These are phyloP conservation scores for Meghimatium bilineatum DNA, from an alignment of 2,888 invertebrate genomes.

Conservation along the genomic window DNA sequence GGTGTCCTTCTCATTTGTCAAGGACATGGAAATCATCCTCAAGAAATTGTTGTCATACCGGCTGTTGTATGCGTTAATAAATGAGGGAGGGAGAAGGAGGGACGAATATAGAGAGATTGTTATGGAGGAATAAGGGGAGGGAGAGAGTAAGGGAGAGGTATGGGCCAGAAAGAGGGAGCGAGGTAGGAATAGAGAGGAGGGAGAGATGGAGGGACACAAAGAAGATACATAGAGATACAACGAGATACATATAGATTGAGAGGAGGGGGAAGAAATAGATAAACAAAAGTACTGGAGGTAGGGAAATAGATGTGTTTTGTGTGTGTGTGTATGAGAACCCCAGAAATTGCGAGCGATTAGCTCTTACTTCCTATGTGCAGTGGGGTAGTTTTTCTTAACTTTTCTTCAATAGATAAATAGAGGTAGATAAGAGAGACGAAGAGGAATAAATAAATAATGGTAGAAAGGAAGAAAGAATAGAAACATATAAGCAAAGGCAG, in stretches of 20 bases:
- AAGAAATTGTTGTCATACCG: not conserved
- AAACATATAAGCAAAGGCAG: not conserved
- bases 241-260: not conserved
- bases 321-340: too few species aligned
- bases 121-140: not conserved
- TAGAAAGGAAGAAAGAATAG: constrained; percentile 25
- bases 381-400: too few species aligned
- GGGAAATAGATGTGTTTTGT: too few species aligned
- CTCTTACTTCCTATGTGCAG: too few species aligned
- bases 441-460: not conserved
- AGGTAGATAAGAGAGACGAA: not conserved
- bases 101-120: not conserved
- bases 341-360: too few species aligned
- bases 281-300: too few species aligned
- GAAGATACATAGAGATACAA: not conserved
- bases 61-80: not conserved
- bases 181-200: not conserved
- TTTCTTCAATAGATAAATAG: not conserved
- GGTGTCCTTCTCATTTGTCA: not conserved
- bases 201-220: not conserved
- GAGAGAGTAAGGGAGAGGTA: too few species aligned
- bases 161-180: not conserved
- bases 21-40: not conserved
- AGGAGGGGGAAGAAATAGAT: not conserved
- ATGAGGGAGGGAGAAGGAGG: not conserved